Evolutionary conservation across 2,113 vertebrate genomes (phyloP).

Genomic region (Phocoena phocoena): DNA sequence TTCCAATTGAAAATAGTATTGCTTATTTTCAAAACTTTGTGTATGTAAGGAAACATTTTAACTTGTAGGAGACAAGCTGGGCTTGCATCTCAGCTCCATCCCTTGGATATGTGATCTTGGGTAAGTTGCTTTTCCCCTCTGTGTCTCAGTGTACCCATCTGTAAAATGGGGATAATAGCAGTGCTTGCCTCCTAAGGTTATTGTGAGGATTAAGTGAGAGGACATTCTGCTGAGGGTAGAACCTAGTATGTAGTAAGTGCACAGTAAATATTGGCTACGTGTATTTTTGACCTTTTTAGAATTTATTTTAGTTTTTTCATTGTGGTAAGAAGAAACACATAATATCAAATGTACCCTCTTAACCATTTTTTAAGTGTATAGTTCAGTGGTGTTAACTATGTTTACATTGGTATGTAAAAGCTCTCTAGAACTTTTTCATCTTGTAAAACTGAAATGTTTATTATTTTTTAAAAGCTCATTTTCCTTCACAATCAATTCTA

Average conservation of each 20-base stretch:
- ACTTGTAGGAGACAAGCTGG: not conserved
- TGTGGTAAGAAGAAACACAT: not conserved
- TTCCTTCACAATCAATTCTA: not conserved
- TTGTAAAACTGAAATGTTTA: not conserved
- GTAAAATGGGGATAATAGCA: not conserved
- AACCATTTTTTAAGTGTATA: constrained; percentile 33
- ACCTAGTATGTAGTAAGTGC: not conserved
- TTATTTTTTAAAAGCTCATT: not conserved
- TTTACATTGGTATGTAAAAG: not conserved
- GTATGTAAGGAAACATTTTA: not conserved
- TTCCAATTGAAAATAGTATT: constrained; percentile 6
- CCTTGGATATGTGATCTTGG: not conserved
- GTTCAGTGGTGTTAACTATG: not conserved
- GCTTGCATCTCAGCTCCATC: not conserved
- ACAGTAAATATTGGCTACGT: not conserved
- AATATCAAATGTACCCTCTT: not conserved
- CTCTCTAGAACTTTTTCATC: constrained; percentile 17
- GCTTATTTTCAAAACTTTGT: not conserved
- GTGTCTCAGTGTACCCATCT: not conserved
- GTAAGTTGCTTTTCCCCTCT: not conserved
- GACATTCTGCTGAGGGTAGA: not conserved
- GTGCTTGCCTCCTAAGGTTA: not conserved
- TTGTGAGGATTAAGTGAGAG: not conserved
- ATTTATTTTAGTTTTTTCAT: constrained; percentile 38
- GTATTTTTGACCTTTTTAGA: not conserved